Evolutionary conservation across 2,113 vertebrate species (phyloP).

Genomic region (Ictalurus punctatus): DNA sequence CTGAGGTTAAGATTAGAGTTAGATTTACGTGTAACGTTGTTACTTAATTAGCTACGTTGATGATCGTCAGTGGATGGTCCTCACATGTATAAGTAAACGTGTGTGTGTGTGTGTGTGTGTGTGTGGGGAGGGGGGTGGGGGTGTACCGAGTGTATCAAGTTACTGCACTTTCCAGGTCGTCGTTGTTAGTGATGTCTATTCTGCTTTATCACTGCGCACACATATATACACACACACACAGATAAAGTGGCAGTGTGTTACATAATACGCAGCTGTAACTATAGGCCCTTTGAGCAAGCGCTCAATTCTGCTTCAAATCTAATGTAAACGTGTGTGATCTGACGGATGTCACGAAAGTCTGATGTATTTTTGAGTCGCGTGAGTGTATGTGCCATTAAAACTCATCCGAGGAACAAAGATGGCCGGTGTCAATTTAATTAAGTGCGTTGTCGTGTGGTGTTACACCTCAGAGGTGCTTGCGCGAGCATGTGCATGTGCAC

Average conservation of each 20-base stretch:
- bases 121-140: not conserved
- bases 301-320: not conserved
- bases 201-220: not conserved
- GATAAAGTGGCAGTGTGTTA: constrained; percentile 43
- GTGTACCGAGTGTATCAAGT: not conserved
- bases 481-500: constrained; percentile 15
- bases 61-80: not conserved
- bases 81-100: not conserved
- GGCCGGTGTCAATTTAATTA: constrained; percentile 52
- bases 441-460: constrained; percentile 16
- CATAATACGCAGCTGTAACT: not conserved
- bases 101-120: constrained; percentile 30
- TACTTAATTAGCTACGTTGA: not conserved
- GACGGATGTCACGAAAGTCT: not conserved
- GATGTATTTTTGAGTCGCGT: not conserved
- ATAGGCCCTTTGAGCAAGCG: not conserved
- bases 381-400: not conserved
- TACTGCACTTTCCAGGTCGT: constrained; percentile 19
- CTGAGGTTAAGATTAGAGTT: not conserved
- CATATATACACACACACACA: not conserved
- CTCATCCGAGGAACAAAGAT: constrained; percentile 33
- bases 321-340: not conserved
- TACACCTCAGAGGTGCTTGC: not conserved
- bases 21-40: not conserved
- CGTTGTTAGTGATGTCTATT: constrained; percentile 4